A percentile compares a stretch with the other conserved stretches of the same genome.
phyloP scores from a whole-genome alignment of 2,797 vertebrate genomes.

The Amblyopsis hoosieri region DNA sequence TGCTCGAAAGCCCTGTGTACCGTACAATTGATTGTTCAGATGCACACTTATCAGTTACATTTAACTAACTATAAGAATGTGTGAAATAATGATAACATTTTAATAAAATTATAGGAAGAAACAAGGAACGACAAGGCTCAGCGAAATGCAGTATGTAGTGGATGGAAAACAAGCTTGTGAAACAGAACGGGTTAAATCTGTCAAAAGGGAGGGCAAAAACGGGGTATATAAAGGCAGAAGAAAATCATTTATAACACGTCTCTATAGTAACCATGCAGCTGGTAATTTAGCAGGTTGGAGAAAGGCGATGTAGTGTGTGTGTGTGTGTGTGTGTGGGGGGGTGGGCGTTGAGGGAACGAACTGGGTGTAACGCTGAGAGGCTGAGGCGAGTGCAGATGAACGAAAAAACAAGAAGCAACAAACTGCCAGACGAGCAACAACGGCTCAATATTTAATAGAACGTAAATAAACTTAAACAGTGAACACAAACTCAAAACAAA shows the following conservation, averaged over 20 bases:
- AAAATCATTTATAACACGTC: constrained; percentile 79
- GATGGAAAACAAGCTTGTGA: constrained; percentile 45
- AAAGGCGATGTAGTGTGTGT: background rate
- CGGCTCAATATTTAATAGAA: no score
- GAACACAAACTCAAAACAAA: no score
- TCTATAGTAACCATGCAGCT: constrained; percentile 77
- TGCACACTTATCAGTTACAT: constrained; percentile 1
- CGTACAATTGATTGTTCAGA: background rate
- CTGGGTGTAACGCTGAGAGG: constrained; percentile 22
- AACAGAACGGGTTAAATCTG: constrained; percentile 56
- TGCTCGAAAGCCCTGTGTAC: no score
- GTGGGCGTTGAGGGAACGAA: constrained; percentile 1
- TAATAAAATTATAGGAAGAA: constrained; percentile 6
- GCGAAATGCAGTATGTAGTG: constrained; percentile 6
- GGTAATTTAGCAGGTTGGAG: constrained; percentile 73
- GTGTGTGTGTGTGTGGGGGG: constrained; percentile 1
- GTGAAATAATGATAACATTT: constrained; percentile 11
- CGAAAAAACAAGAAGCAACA: no score
- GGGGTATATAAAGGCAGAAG: constrained; percentile 69
- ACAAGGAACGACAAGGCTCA: background rate
- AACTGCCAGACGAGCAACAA: no score
- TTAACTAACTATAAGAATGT: constrained; percentile 4
- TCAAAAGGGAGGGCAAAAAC: constrained; percentile 61
- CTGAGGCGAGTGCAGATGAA: no score
- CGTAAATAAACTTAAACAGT: no score